Evolutionary conservation across 2,113 vertebrate genomes (phyloP), one percentile per base, ranked within the genome.

Genomic region (Oreochromis spilurus): DNA sequence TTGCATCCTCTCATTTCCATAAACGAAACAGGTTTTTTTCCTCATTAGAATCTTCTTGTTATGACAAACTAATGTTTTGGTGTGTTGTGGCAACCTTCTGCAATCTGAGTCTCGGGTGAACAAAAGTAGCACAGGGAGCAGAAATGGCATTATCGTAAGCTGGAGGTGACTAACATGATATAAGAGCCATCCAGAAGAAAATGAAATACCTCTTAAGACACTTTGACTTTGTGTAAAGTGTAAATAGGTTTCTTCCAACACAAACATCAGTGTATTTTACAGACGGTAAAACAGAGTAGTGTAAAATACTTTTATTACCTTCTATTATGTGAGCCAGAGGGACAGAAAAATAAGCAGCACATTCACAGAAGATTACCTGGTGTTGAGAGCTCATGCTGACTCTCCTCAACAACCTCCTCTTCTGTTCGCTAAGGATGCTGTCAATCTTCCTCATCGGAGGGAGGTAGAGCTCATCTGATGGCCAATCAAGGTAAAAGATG

Each of bases 391-490:
- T 97, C 95, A 98, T 97, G 13, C 95, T 96, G 92, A 98, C 95
- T 94, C 97, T 96, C 89, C 97, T 97, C 86, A 97, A 93, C 90
- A 98, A 94, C 89, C 97, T 97, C 90, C 97, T 97, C 95, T 98
- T 98, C 95, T 98, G 97, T 93, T 98, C 97, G 80, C 96, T 97
- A 75, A 98, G 94, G 91, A 98, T 97, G 84, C 97, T 96, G 36
- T 98, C 97, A 3, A 98, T 98, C 95, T 98, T 98, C 88, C 97
- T 96, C 97, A 98, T 98, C 7, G 97, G 97, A 2, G 97, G 97
- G 55, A 98, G 97, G 91, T 98, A 98, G 36, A 98, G 94, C 89
- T 98, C 97, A 13, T 98, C 97, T 97, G 94, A 75, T 87, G 84
- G 80, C 87, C 89, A 90, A 87, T 93, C 85, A 57, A 85, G 24